Evolutionary conservation across 2,888 invertebrate species (phyloP).

Genomic region (Sphaerophoria taeniata): DNA sequence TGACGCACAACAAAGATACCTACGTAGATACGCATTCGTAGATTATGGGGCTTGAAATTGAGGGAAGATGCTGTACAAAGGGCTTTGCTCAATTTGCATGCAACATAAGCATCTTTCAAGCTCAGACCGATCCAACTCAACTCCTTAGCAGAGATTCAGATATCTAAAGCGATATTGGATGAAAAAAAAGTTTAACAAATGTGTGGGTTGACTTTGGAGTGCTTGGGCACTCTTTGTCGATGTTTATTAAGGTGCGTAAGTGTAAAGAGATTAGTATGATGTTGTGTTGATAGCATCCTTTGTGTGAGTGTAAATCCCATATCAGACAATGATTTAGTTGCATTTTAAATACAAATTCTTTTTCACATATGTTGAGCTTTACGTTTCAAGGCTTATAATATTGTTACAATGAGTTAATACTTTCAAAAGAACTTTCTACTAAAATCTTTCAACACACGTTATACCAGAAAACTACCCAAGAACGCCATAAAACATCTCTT

Average conservation of each 20-base stretch:
- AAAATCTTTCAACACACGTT: too few relatives aligned
- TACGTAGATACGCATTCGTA: neutral
- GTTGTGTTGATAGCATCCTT: constrained; percentile 20
- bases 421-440: too few relatives aligned
- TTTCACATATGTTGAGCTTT: too few relatives aligned
- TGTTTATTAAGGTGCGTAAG: constrained; percentile 36
- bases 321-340: neutral
- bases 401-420: too few relatives aligned
- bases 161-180: constrained; percentile 28
- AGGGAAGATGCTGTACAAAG: neutral
- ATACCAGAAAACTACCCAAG: too few relatives aligned
- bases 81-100: constrained; percentile 42
- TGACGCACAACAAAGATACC: constrained; percentile 24
- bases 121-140: neutral
- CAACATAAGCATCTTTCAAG: constrained; percentile 26
- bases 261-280: constrained; percentile 28
- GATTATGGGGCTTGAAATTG: neutral
- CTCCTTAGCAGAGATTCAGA: constrained; percentile 34
- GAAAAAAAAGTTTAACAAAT: constrained; percentile 26
- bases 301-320: neutral
- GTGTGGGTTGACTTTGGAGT: constrained; percentile 43
- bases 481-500: too few relatives aligned
- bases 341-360: too few relatives aligned
- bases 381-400: too few relatives aligned
- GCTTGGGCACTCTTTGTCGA: constrained; percentile 11